Conservation (phyloP, 2,113 vertebrate species). For the Dromaius novaehollandiae region DNA sequence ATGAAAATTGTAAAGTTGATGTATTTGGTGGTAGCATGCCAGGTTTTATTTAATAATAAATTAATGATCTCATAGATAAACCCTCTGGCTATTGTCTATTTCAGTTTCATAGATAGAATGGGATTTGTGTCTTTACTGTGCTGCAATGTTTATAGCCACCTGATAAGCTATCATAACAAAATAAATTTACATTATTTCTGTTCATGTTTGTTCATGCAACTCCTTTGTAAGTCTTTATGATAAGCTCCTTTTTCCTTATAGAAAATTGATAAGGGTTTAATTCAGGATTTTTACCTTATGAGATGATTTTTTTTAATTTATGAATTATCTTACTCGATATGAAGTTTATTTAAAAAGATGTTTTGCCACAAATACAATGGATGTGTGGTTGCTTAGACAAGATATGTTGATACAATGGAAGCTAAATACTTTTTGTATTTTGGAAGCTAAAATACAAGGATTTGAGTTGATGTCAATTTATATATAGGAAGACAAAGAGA, state of each 20-base stretch:
- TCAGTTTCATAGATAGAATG: background rate
- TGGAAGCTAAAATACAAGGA: background rate
- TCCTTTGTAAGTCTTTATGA: background rate
- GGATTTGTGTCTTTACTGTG: background rate
- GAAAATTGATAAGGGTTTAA: background rate
- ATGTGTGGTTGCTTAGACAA: background rate
- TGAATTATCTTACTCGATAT: background rate
- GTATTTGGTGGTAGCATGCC: background rate
- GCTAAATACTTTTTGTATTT: background rate
- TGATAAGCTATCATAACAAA: background rate
- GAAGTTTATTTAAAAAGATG: background rate
- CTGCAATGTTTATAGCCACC: background rate
- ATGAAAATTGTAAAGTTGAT: background rate
- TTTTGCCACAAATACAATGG: background rate
- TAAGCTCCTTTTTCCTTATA: background rate
- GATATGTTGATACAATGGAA: background rate
- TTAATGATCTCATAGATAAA: background rate
- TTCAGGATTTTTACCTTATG: background rate
- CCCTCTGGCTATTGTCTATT: background rate
- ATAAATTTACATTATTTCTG: background rate
- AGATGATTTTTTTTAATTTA: background rate
- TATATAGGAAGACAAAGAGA: slow-evolving; percentile 85
- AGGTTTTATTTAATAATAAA: background rate
- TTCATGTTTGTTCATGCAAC: background rate
- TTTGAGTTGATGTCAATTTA: slow-evolving; percentile 28